phyloP scores from a whole-genome alignment of 2,113 vertebrate species.

The Tetrax tetrax region DNA sequence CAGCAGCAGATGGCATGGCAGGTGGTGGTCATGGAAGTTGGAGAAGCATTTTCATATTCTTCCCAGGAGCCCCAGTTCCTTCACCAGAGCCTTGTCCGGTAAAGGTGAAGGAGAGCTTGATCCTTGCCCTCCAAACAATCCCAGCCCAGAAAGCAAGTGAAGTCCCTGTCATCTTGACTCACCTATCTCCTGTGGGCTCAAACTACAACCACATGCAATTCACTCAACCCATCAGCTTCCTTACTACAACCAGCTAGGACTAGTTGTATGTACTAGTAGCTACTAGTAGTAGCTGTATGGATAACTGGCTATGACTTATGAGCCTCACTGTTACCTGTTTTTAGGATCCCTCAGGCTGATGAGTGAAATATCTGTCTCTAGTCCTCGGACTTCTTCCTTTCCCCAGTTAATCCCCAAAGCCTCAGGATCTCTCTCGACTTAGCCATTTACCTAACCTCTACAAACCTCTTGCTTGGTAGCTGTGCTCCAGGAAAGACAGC shows the following conservation, averaged over 20 bases:
- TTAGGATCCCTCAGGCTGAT: not conserved
- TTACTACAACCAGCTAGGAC: not conserved
- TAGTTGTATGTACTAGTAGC: not conserved
- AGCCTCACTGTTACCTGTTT: not conserved
- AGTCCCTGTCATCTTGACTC: not conserved
- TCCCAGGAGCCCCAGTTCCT: constrained; percentile 14
- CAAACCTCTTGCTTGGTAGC: not conserved
- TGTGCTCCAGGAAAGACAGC: not conserved
- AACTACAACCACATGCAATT: not conserved
- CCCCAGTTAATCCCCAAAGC: not conserved
- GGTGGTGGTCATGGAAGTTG: constrained; percentile 23
- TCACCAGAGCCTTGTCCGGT: not conserved
- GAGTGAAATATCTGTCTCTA: not conserved
- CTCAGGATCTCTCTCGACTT: not conserved
- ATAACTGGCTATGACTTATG: not conserved
- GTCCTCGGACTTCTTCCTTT: not conserved
- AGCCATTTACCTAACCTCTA: not conserved
- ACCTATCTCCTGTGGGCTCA: not conserved
- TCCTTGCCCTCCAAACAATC: not conserved
- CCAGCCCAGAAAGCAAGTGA: not conserved
- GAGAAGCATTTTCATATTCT: not conserved
- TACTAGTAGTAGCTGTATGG: not conserved
- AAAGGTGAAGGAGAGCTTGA: not conserved
- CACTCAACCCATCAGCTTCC: not conserved
- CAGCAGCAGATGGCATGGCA: constrained; percentile 55